These are phyloP conservation scores for Yponomeuta evonymella DNA, from an alignment of 2,888 invertebrate genomes.

Conservation along the genomic window DNA sequence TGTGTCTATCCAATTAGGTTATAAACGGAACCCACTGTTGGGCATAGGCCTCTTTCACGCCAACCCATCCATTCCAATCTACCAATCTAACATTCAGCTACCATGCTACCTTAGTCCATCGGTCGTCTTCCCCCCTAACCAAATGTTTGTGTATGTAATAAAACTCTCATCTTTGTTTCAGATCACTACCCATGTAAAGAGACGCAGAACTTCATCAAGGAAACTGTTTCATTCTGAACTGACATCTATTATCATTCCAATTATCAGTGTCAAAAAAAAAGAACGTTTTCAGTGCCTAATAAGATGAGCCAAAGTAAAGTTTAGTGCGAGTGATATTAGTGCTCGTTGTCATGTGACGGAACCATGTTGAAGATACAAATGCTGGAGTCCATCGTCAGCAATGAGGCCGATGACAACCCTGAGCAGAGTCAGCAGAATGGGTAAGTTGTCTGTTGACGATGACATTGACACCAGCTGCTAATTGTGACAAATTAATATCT, in stretches of 20 bases:
- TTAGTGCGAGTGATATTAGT: constrained; percentile 23
- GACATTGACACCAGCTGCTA: no score
- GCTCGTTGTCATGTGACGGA: constrained; percentile 61
- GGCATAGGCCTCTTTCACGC: no score
- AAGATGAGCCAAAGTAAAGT: constrained; percentile 1
- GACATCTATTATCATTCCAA: no score
- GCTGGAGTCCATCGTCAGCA: constrained; percentile 84
- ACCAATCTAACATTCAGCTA: no score
- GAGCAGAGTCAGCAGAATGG: constrained; percentile 57
- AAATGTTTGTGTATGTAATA: no score
- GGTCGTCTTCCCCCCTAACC: no score
- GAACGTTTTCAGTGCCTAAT: background rate
- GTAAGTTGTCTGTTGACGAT: constrained; percentile 35
- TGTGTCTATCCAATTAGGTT: no score
- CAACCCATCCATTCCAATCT: no score
- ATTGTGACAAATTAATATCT: no score
- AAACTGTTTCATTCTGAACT: no score
- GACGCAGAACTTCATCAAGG: background rate
- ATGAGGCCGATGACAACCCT: constrained; percentile 71
- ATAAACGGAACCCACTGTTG: no score
- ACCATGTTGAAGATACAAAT: constrained; percentile 85
- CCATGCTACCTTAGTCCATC: no score
- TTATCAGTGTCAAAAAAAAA: background rate
- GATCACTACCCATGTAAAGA: constrained; percentile 20
- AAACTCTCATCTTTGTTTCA: constrained; percentile 25